A percentile compares a stretch with the other conserved stretches of the same genome.
phyloP scores from a whole-genome alignment of 1,140 invertebrate species.

The Macrobrachium nipponense region DNA sequence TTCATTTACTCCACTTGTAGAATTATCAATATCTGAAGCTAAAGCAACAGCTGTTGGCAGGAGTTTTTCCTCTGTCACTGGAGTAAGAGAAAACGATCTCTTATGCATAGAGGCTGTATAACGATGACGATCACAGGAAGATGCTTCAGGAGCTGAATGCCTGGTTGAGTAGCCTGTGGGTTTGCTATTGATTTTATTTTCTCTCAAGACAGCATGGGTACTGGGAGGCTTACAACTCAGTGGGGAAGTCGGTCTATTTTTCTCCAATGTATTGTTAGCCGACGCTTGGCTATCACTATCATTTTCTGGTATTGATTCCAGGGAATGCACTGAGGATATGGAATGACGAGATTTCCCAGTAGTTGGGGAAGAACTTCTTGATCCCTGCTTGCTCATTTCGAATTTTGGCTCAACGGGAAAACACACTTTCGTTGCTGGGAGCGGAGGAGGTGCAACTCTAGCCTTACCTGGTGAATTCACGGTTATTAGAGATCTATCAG shows the following conservation, averaged over 20 bases:
- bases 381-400: not conserved
- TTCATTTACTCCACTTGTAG: no score
- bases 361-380: constrained; percentile 32
- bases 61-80: constrained; percentile 39
- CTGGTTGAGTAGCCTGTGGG: not conserved
- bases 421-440: constrained; percentile 19
- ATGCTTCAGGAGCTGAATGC: constrained; percentile 28
- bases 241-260: not conserved
- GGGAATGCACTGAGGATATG: constrained; percentile 61
- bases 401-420: constrained; percentile 21
- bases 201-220: not conserved
- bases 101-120: constrained; percentile 21
- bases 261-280: constrained; percentile 7
- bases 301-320: constrained; percentile 63
- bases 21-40: no score
- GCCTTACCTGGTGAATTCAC: no score
- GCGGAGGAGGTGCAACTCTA: no score
- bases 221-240: not conserved
- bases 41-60: not conserved
- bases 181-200: not conserved
- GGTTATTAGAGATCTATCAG: no score
- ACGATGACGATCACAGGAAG: constrained; percentile 1
- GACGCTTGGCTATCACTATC: constrained; percentile 55
- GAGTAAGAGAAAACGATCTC: constrained; percentile 37
- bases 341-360: constrained; percentile 57